phyloP scores from a whole-genome alignment of 1,140 invertebrate genomes.

The Aphelenchoides fujianensis region DNA sequence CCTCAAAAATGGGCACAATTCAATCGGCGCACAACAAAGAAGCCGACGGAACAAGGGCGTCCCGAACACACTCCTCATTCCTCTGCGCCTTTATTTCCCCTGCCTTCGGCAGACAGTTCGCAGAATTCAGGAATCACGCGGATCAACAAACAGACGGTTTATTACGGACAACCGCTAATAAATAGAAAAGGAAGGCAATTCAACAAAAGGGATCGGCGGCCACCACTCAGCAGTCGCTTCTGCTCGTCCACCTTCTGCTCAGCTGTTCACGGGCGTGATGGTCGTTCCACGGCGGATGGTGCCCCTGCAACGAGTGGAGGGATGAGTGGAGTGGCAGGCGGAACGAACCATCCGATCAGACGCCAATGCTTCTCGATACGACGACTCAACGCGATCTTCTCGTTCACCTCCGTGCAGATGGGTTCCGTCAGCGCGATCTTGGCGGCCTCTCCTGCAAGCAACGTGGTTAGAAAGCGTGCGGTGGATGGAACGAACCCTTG shows the following conservation, averaged over 20 bases:
- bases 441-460: conserved; percentile 76
- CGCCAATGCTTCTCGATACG: conserved; percentile 99
- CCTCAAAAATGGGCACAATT: conserved; percentile 5
- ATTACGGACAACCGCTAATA: neutral
- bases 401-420: conserved; percentile 95
- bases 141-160: conserved; percentile 17
- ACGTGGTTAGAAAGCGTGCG: neutral
- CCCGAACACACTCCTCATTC: too few relatives aligned
- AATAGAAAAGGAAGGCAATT: neutral
- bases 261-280: conserved; percentile 24
- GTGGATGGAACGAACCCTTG: conserved; percentile 67
- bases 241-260: neutral
- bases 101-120: neutral
- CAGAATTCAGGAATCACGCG: neutral
- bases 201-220: conserved; percentile 5
- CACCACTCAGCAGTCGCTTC: neutral
- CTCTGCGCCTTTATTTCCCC: too few relatives aligned
- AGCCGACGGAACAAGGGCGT: neutral
- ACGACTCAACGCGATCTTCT: conserved; percentile 95
- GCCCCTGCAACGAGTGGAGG: conserved; percentile 83
- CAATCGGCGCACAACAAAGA: neutral
- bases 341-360: conserved; percentile 95
- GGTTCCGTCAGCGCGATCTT: conserved; percentile 94
- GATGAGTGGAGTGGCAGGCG: too few relatives aligned
- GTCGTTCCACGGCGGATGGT: conserved; percentile 68